A percentile compares a stretch with the other conserved stretches of the same genome.
phyloP scores from a whole-genome alignment of 2,888 invertebrate species.

The Cylindroiulus punctatus region DNA sequence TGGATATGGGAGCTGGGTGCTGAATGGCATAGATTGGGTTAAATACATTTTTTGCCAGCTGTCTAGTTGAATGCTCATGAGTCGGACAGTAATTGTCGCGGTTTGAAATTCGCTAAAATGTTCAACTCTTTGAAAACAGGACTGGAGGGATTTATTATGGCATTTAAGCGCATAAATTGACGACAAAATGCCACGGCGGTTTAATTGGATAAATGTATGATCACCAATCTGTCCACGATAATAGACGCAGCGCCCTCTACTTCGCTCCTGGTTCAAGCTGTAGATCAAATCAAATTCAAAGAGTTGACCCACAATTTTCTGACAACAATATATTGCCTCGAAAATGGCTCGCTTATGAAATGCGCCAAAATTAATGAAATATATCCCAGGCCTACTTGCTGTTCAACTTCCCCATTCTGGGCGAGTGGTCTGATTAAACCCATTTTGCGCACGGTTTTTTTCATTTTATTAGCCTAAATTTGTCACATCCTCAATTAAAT shows the following conservation, averaged over 20 bases:
- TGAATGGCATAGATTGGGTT: too few relatives aligned
- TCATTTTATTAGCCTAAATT: slow-evolving; percentile 50
- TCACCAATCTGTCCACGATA: neutral
- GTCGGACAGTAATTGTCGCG: neutral
- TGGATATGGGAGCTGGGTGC: too few relatives aligned
- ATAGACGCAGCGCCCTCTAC: neutral
- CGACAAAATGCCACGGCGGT: neutral
- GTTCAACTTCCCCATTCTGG: slow-evolving; percentile 38
- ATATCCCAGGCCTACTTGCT: slow-evolving; percentile 40
- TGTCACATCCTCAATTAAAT: slow-evolving; percentile 51
- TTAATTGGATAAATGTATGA: slow-evolving; percentile 2
- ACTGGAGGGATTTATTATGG: neutral
- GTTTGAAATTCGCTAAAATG: too few relatives aligned
- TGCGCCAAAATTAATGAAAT: slow-evolving; percentile 40
- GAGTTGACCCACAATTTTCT: slow-evolving; percentile 36
- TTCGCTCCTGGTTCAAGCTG: neutral
- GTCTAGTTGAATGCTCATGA: neutral
- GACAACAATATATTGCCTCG: slow-evolving; percentile 36
- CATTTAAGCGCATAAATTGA: neutral
- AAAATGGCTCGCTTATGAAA: slow-evolving; percentile 36
- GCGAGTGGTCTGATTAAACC: slow-evolving; percentile 40
- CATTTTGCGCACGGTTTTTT: slow-evolving; percentile 29
- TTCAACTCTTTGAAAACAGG: neutral
- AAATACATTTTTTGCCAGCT: too few relatives aligned
- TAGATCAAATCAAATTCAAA: slow-evolving; percentile 39